Evolutionary conservation across 2,113 vertebrate genomes (phyloP).

Genomic region (Alligator sinensis): DNA sequence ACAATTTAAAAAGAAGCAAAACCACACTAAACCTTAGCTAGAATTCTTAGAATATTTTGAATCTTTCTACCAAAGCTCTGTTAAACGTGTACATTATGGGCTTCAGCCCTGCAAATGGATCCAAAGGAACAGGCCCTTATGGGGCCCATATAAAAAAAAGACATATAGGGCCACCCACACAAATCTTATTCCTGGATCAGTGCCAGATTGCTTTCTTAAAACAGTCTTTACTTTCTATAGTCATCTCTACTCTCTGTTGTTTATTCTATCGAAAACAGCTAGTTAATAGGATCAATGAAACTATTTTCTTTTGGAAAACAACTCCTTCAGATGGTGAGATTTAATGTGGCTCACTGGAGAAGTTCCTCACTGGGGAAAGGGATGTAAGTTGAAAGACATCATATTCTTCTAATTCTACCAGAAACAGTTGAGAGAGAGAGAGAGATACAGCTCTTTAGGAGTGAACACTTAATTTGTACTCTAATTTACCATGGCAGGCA

Average conservation of each 20-base stretch:
- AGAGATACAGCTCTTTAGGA: conserved; percentile 22
- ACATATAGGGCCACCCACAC: neutral
- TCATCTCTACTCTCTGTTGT: conserved; percentile 13
- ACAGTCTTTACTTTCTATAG: conserved; percentile 21
- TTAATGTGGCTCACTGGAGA: conserved; percentile 45
- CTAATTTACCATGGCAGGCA: conserved; percentile 54
- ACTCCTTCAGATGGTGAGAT: conserved; percentile 39
- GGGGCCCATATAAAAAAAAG: neutral
- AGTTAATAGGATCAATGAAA: conserved; percentile 4
- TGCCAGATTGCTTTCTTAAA: neutral
- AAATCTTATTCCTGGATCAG: neutral
- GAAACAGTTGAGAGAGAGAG: conserved; percentile 54
- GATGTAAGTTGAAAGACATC: conserved; percentile 34
- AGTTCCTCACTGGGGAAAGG: neutral
- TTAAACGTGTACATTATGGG: neutral
- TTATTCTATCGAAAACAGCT: conserved; percentile 24
- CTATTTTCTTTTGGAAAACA: conserved; percentile 24
- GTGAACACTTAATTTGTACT: conserved; percentile 12
- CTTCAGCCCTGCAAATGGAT: neutral
- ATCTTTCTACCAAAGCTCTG: neutral
- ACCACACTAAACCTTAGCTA: neutral
- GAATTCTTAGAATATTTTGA: neutral
- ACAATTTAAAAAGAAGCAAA: neutral
- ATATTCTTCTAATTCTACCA: conserved; percentile 51
- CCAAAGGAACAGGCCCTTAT: neutral